Percentiles rank a stretch among this genome's conserved stretches.
Conservation (phyloP, 2,113 vertebrate genomes). For the Eulemur rufifrons region DNA sequence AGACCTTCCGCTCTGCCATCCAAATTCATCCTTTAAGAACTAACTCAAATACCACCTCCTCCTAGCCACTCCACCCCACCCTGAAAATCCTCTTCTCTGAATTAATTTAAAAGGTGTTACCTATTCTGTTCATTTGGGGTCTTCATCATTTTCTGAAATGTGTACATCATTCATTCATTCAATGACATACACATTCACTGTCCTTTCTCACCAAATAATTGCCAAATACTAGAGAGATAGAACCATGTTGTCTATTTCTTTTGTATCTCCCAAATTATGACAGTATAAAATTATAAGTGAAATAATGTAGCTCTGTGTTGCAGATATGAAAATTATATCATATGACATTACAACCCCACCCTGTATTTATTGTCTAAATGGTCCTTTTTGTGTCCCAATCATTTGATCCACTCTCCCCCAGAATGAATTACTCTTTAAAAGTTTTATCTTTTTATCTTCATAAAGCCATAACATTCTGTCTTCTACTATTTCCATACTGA, state of each 20-base stretch:
- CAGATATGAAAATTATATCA: background rate
- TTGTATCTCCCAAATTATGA: background rate
- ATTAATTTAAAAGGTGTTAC: background rate
- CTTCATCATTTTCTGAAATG: background rate
- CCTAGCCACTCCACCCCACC: background rate
- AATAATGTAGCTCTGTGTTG: background rate
- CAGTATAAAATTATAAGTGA: background rate
- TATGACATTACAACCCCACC: background rate
- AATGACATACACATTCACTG: background rate
- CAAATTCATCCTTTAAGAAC: background rate
- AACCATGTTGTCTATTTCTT: background rate
- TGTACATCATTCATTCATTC: background rate
- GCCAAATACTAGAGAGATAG: background rate
- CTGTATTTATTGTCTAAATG: background rate
- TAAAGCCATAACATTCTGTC: background rate
- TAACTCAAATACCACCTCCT: background rate
- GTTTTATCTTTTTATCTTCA: background rate
- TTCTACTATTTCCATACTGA: background rate
- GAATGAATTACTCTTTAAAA: conserved; percentile 24
- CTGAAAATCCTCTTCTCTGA: background rate
- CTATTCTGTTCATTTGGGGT: background rate
- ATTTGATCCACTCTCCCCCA: background rate
- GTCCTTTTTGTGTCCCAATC: background rate
- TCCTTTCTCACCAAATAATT: conserved; percentile 2
- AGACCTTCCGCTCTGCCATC: background rate